Evolutionary conservation across 2,797 vertebrate genomes (phyloP).

Genomic region (Onychomys arenicola): DNA sequence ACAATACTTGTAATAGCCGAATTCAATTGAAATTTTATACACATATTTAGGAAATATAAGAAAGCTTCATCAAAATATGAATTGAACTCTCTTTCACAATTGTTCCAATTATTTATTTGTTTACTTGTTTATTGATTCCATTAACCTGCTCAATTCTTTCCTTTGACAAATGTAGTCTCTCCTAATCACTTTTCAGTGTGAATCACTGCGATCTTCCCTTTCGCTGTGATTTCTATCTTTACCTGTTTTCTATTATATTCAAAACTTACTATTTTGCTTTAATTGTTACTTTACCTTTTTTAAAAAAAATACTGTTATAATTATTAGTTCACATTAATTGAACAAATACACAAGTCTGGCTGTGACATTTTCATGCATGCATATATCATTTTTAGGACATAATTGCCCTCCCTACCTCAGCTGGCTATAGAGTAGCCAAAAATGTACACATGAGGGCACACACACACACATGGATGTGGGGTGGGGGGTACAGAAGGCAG

Average conservation of each 20-base stretch:
- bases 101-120: background rate
- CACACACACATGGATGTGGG: no score
- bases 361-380: background rate
- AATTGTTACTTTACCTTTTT: background rate
- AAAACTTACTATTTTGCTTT: background rate
- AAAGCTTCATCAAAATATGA: background rate
- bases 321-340: background rate
- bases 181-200: background rate
- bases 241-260: background rate
- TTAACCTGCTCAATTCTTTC: background rate
- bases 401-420: background rate
- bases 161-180: constrained; percentile 7
- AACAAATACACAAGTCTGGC: background rate
- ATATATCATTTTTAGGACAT: background rate
- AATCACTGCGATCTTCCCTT: constrained; percentile 18
- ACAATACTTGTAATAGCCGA: background rate
- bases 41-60: background rate
- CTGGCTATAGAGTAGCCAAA: background rate
- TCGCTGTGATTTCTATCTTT: background rate
- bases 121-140: background rate
- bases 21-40: background rate
- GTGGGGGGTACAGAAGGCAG: background rate
- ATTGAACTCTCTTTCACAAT: background rate
- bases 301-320: background rate
- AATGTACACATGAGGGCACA: background rate